These are phyloP conservation scores for Gastrophryne carolinensis DNA, from an alignment of 2,797 vertebrate species.

Conservation along the genomic window DNA sequence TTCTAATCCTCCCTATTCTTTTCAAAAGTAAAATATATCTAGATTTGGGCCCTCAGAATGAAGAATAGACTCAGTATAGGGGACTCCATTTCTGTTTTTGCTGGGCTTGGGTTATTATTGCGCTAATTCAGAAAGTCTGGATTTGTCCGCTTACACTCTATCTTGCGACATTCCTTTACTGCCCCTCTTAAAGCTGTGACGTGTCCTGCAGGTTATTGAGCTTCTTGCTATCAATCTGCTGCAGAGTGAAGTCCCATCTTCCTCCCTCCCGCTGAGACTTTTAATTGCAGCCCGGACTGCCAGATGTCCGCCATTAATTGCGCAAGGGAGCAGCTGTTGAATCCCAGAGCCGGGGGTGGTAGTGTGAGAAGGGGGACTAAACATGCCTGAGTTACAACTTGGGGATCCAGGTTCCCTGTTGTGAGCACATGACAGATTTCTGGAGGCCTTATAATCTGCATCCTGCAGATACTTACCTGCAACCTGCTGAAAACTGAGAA, in stretches of 20 bases:
- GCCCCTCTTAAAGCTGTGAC: neutral
- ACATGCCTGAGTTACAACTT: neutral
- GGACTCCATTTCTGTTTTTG: no score
- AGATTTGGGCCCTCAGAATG: no score
- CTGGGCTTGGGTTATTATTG: no score
- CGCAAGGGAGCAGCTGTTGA: slow-evolving; percentile 41
- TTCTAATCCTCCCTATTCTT: no score
- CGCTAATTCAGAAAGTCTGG: no score
- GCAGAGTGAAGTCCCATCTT: neutral
- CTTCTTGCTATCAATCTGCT: slow-evolving; percentile 1
- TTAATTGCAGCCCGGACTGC: slow-evolving; percentile 41
- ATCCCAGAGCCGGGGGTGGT: neutral
- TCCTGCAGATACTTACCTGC: no score
- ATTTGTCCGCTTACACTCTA: no score
- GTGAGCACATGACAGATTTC: no score
- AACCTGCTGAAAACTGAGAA: no score
- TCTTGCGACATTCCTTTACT: neutral
- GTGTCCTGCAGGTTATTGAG: slow-evolving; percentile 31
- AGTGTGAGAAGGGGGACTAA: neutral
- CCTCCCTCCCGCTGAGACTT: slow-evolving; percentile 41
- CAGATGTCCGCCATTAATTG: slow-evolving; percentile 50
- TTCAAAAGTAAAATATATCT: no score
- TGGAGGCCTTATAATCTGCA: no score
- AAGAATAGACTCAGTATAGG: no score
- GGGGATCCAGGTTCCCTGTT: neutral